phyloP scores from a whole-genome alignment of 2,113 vertebrate species.

The Saccopteryx bilineata region DNA sequence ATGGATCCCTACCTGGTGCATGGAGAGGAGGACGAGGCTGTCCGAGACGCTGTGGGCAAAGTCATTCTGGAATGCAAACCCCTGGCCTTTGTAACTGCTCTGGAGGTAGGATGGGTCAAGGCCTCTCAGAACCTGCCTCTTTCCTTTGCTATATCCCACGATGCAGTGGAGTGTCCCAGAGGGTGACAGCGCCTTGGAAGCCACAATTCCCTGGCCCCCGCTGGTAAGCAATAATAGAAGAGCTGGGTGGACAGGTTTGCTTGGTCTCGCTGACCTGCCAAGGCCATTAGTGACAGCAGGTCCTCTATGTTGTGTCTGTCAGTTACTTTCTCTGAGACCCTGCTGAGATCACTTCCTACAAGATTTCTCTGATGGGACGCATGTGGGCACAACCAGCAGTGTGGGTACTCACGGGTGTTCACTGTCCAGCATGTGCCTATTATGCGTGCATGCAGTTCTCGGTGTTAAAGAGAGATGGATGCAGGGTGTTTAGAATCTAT shows the following conservation, averaged over 20 bases:
- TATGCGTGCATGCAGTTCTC: not conserved
- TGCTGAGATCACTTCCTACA: not conserved
- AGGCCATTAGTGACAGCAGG: fast-evolving
- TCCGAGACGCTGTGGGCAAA: slow-evolving; percentile 91
- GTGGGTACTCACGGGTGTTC: fast-evolving
- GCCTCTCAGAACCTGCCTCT: not conserved
- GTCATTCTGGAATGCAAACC: slow-evolving; percentile 87
- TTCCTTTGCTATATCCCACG: no score
- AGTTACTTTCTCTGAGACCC: not conserved
- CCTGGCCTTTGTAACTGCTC: slow-evolving; percentile 79
- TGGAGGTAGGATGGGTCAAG: slow-evolving; percentile 87
- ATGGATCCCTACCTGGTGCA: slow-evolving; percentile 93
- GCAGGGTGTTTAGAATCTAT: not conserved
- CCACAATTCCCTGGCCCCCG: fast-evolving
- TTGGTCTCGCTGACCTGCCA: fast-evolving
- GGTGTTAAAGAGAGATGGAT: not conserved
- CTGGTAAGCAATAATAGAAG: not conserved
- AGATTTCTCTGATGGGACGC: not conserved
- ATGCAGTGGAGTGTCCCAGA: not conserved
- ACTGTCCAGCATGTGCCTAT: fast-evolving
- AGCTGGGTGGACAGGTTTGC: no score
- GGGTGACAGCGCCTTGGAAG: fast-evolving
- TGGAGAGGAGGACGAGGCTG: slow-evolving; percentile 89
- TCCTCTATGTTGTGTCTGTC: no score
- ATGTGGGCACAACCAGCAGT: fast-evolving